Evolutionary conservation across 1,140 invertebrate genomes (phyloP).

Genomic region (Orchestia grillus): DNA sequence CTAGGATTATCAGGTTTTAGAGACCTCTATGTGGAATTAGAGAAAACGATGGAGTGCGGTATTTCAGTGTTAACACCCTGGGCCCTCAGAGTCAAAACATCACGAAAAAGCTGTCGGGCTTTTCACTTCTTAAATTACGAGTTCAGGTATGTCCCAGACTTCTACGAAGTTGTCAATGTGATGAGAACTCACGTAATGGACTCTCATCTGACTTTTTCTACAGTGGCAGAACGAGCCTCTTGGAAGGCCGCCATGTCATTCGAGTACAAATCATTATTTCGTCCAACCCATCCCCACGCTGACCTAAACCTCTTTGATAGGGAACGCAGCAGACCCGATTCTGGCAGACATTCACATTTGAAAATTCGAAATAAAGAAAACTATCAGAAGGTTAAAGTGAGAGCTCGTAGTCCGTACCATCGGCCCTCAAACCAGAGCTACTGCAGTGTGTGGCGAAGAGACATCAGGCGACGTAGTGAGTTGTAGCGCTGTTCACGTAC

Average conservation of each 20-base stretch:
- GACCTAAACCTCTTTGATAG: background rate
- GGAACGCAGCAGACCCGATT: background rate
- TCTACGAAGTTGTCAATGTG: background rate
- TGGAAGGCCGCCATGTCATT: background rate
- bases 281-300: background rate
- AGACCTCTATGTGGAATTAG: background rate
- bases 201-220: background rate
- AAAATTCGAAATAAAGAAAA: background rate
- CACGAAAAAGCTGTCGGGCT: background rate
- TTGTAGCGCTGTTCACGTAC: background rate
- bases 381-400: background rate
- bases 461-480: background rate
- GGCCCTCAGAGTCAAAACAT: background rate
- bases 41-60: background rate
- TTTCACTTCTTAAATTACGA: background rate
- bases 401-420: background rate
- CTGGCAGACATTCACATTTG: background rate
- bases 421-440: background rate
- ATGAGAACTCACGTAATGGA: background rate
- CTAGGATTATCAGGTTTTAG: background rate
- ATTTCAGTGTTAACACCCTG: background rate
- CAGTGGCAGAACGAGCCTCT: background rate
- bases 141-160: background rate
- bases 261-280: background rate
- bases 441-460: background rate